Conservation (phyloP, 2,888 invertebrate genomes). For the Pheosia gnoma region DNA sequence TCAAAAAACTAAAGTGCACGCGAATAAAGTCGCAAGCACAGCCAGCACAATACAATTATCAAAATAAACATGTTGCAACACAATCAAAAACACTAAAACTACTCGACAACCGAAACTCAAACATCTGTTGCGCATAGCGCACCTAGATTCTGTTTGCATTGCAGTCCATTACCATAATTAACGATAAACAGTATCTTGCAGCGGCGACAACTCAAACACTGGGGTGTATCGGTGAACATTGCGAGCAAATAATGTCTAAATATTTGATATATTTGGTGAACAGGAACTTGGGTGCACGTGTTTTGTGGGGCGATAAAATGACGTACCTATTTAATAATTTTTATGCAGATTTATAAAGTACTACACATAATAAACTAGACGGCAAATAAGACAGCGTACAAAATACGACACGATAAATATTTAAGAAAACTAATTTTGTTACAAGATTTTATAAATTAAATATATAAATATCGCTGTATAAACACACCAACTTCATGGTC, state of each 20-base stretch:
- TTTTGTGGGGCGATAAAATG: slow-evolving; percentile 30
- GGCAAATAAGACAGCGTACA: too few relatives aligned
- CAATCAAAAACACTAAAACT: neutral
- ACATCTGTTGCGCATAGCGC: slow-evolving; percentile 26
- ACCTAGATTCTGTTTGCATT: slow-evolving; percentile 46
- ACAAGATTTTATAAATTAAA: too few relatives aligned
- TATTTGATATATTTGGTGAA: slow-evolving; percentile 33
- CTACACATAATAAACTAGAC: too few relatives aligned
- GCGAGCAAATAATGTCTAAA: slow-evolving; percentile 61
- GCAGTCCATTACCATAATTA: slow-evolving; percentile 77
- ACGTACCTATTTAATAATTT: slow-evolving; percentile 6
- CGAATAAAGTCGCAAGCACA: too few relatives aligned
- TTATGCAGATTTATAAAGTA: too few relatives aligned
- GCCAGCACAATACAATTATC: too few relatives aligned
- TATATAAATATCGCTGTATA: too few relatives aligned
- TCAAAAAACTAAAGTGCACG: too few relatives aligned
- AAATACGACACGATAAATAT: too few relatives aligned
- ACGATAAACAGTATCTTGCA: slow-evolving; percentile 69
- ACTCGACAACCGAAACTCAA: slow-evolving; percentile 35
- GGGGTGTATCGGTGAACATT: slow-evolving; percentile 63
- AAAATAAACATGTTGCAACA: neutral
- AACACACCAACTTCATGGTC: too few relatives aligned
- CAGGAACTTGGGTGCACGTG: slow-evolving; percentile 13
- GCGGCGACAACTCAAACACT: slow-evolving; percentile 69
- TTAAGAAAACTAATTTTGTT: too few relatives aligned